These are phyloP conservation scores for Amaurobius ferox DNA, from an alignment of 2,888 invertebrate genomes.

Conservation along the genomic window DNA sequence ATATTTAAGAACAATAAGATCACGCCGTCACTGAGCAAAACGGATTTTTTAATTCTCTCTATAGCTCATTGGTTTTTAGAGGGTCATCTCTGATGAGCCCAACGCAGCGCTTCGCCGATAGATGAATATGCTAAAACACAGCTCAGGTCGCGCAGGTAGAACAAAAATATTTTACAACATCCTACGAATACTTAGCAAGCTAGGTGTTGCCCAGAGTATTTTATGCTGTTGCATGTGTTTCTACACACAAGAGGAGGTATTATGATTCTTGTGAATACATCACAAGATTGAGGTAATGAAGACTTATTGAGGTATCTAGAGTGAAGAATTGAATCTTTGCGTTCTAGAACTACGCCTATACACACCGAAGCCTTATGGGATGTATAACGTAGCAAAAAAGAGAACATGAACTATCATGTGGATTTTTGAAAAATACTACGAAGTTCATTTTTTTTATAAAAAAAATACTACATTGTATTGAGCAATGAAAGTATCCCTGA, in stretches of 20 bases:
- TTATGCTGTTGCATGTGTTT: neutral
- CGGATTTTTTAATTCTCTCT: conserved; percentile 56
- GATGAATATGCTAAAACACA: conserved; percentile 57
- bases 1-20: conserved; percentile 65
- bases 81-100: conserved; percentile 46
- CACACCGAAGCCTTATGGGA: neutral
- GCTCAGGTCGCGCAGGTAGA: conserved; percentile 51
- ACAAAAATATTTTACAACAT: conserved; percentile 50
- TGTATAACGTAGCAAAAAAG: neutral
- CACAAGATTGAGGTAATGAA: conserved; percentile 65
- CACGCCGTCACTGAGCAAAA: conserved; percentile 66
- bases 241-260: conserved; percentile 8
- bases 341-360: neutral
- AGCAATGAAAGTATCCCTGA: conserved; percentile 65
- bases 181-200: conserved; percentile 57
- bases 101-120: conserved; percentile 55
- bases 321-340: neutral
- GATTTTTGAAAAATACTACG: neutral
- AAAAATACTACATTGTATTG: conserved; percentile 32
- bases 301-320: conserved; percentile 57
- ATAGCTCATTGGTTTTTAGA: conserved; percentile 61
- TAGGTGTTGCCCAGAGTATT: neutral
- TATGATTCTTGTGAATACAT: conserved; percentile 21
- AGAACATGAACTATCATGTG: neutral
- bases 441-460: neutral